Evolutionary conservation across 1,140 invertebrate genomes (phyloP), one percentile per base, ranked within the genome.

Genomic region (Teleogryllus occipitalis): DNA sequence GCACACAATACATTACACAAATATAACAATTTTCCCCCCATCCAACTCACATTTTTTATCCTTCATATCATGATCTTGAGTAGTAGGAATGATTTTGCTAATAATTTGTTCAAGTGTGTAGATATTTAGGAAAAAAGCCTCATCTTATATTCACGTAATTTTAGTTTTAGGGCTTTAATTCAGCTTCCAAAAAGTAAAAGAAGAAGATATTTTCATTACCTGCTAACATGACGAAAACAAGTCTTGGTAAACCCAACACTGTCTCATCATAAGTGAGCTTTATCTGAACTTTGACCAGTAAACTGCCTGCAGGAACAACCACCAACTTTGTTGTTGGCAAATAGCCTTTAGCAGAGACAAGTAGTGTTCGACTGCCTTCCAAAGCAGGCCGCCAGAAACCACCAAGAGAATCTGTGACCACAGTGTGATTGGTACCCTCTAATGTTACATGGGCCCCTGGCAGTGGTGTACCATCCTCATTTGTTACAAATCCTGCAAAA

Each of bases 381-480:
- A 87, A 84, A 14, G 93, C 83, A 7, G 88, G 82, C 12, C 92
- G 79, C 80, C 86, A 89, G 82, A 91, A 93, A 48, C 86, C 87
- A 1, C 92, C 92, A 75, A 89, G 83, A 27, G 84, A 83, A 0
- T 92, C 90, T 0, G 93, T 89, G 14, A 87, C 90, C 1, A 96
- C 90, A n/a, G 87, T 85, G 84, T 97, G 96, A 47, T 91, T 87
- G 78, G 93, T 91, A 0, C 91, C 93, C 81, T 90, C 87, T 7
- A 99, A 90, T 5, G 87, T 85, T 73, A 99, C 91, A 7, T 89
- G 91, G 0, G 95, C 95, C 82, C 92, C 90, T 0, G 87, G 81
- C 21, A 99, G 90, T 0, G 90, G 87, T 46, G 90, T 88, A 0
- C 93, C 92, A 80, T 93, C 93, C n/a, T 87, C 83, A 81, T 90